Base-by-base conservation (phyloP, 30 jellyfish, hydroid and myxozoan species). In the Cassiopea andromeda region DNA sequence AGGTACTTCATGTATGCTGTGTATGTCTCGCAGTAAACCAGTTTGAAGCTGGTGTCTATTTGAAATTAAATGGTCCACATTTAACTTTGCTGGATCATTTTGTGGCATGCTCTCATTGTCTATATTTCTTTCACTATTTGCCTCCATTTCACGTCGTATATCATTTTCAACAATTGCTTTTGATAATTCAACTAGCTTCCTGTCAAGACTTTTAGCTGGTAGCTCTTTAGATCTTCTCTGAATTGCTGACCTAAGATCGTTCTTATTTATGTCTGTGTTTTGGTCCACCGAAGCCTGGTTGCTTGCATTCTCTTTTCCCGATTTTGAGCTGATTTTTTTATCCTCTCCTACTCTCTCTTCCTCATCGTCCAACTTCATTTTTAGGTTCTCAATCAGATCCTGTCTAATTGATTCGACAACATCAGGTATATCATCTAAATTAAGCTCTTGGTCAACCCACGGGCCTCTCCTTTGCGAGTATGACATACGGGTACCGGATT, bases 321-420 rank as follows among this genome's bases (percentile, higher is more conserved):
- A 15, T 14, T 50, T 44, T 17, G 7, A 7, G 13, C 50, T 66
- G 1, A 44, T 57, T 18, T 90, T 86, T 45, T 44, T 38, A 19
- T 76, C 90, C 38, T 46, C 84, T 45, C n/a, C 72, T 13, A 45
- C 15, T 17, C 69, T 83, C 1, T 66, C 83, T 80, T 75, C 70
- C 74, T 75, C 97, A 10, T 61, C 85, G 1, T 92, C 77, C 38
- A 82, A 60, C 16, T 64, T 82, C 71, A 17, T 50, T 46, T 70
- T 60, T 85, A 84, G 67, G 47, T 73, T 81, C 60, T 77, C 89
- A 1, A 91, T 81, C 57, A 78, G 69, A 60, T 91, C 85, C 2
- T 84, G 92, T 71, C 48, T 80, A 27, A 81, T 91, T 46, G 93
- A 94, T 45, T 91, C 94, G 44, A 84, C 48, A 10, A 91, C 77